Percentiles rank a stretch among this genome's conserved stretches.
Evolutionary conservation across 1,140 invertebrate species (phyloP).

Genomic region (Dendrolimus kikuchii): DNA sequence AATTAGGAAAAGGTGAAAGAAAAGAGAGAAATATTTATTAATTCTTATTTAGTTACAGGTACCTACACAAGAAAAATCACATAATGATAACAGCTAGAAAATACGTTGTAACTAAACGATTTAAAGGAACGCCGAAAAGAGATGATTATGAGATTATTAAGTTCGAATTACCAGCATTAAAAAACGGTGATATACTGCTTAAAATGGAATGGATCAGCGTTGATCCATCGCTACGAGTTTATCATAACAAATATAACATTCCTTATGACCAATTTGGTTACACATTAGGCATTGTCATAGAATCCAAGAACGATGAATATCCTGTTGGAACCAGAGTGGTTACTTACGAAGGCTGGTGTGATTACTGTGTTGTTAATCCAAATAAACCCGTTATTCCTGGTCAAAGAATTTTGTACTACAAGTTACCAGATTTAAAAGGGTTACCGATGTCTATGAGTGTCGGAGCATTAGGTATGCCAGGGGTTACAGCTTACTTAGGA

Average conservation of each 20-base stretch:
- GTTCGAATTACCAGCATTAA: no score
- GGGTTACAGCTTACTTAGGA: constrained; percentile 80
- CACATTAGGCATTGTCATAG: constrained; percentile 51
- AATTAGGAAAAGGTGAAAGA: no score
- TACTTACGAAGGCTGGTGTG: constrained; percentile 74
- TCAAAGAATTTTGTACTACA: constrained; percentile 9
- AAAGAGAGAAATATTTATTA: no score
- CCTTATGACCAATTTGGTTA: constrained; percentile 48
- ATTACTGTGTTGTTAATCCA: constrained; percentile 52
- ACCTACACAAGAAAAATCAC: no score
- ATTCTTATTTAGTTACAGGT: no score
- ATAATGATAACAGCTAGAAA: no score
- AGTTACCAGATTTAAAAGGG: constrained; percentile 22
- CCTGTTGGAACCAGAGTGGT: constrained; percentile 72
- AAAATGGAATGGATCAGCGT: no score
- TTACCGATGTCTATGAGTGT: constrained; percentile 22
- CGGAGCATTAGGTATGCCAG: constrained; percentile 31
- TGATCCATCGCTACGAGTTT: no score
- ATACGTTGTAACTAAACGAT: no score
- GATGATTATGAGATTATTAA: no score
- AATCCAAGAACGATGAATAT: constrained; percentile 53
- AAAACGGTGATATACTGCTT: no score
- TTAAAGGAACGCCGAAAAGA: no score
- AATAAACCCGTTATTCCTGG: neutral
- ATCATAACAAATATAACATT: neutral